A percentile compares a stretch with the other conserved stretches of the same genome.
These are phyloP conservation scores for Gymnoscopelus braueri DNA, from an alignment of 2,797 vertebrate genomes.

Conservation along the genomic window DNA sequence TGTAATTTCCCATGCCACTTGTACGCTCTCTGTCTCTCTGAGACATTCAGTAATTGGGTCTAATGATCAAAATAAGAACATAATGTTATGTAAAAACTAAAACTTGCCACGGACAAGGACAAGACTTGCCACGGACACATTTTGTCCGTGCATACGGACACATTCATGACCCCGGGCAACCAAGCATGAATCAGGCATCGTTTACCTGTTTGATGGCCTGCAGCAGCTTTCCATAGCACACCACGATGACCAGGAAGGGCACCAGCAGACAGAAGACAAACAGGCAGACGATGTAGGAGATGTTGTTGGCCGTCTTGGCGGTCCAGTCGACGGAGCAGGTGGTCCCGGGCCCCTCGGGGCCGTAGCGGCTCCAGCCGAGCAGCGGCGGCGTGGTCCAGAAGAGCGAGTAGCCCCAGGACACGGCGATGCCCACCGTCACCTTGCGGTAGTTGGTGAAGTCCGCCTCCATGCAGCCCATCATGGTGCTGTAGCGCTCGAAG, in stretches of 20 bases:
- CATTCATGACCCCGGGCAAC: too few species aligned
- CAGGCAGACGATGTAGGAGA: conserved; percentile 85
- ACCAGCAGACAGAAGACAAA: conserved; percentile 85
- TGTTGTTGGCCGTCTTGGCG: conserved; percentile 76
- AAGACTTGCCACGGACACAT: too few species aligned
- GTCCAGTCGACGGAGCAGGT: conserved; percentile 88
- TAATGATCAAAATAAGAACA: too few species aligned
- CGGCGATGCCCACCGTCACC: conserved; percentile 72
- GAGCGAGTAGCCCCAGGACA: conserved; percentile 86
- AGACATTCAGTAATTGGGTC: too few species aligned
- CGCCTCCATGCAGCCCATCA: conserved; percentile 80
- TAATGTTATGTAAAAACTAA: too few species aligned
- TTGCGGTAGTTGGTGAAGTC: conserved; percentile 85
- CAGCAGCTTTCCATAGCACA: conserved; percentile 85
- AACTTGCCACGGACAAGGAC: too few species aligned
- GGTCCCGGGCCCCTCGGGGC: conserved; percentile 85
- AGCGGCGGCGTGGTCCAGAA: conserved; percentile 84
- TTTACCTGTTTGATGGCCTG: conserved; percentile 82
- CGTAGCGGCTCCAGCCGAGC: conserved; percentile 86
- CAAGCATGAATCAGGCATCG: too few species aligned
- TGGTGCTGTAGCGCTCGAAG: conserved; percentile 84
- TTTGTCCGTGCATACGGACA: too few species aligned
- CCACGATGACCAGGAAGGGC: conserved; percentile 84
- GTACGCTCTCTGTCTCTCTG: too few species aligned
- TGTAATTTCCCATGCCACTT: too few species aligned